phyloP scores from a whole-genome alignment of 2,113 vertebrate genomes.

The Corydoras maculifer region DNA sequence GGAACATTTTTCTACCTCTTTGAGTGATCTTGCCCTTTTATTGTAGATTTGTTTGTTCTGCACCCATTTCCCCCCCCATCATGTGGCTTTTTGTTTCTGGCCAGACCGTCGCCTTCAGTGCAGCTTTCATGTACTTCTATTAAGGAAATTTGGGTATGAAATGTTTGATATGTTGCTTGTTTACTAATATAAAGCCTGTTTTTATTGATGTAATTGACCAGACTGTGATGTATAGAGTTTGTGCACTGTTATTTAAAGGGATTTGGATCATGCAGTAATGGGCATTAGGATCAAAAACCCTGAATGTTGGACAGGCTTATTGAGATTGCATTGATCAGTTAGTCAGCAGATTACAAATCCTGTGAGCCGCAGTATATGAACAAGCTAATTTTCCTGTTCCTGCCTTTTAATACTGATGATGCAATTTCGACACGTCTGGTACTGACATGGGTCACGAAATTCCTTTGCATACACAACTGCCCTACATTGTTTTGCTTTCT shows the following conservation, averaged over 20 bases:
- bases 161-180: slow-evolving; percentile 39
- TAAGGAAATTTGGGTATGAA: slow-evolving; percentile 39
- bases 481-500: background rate
- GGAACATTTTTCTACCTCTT: slow-evolving; percentile 41
- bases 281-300: slow-evolving; percentile 21
- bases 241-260: slow-evolving; percentile 18
- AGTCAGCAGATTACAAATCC: slow-evolving; percentile 32
- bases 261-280: slow-evolving; percentile 16
- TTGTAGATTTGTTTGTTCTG: slow-evolving; percentile 11
- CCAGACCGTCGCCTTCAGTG: slow-evolving; percentile 1
- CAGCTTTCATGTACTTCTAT: slow-evolving; percentile 9
- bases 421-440: background rate
- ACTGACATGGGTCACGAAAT: background rate
- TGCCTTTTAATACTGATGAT: background rate
- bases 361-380: slow-evolving; percentile 29
- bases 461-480: background rate
- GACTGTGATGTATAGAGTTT: slow-evolving; percentile 5
- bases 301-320: background rate
- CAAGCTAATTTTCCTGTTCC: slow-evolving; percentile 16
- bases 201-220: background rate
- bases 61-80: too few species aligned
- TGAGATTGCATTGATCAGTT: slow-evolving; percentile 20
- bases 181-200: slow-evolving; percentile 20
- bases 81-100: background rate
- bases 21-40: slow-evolving; percentile 26